phyloP scores from a whole-genome alignment of 2,797 vertebrate genomes.

The Typhlichthys eigenmanni region DNA sequence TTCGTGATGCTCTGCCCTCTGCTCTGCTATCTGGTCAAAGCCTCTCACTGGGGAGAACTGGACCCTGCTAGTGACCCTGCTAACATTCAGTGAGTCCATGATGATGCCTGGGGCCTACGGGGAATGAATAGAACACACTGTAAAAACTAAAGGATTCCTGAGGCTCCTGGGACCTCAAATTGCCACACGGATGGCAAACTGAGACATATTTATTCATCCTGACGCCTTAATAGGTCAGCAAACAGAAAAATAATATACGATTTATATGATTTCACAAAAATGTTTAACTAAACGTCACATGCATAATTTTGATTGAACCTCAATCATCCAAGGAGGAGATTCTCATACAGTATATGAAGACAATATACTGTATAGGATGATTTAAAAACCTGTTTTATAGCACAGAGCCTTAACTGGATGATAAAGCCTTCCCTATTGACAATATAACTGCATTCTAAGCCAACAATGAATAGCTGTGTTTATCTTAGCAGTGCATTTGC shows the following conservation, averaged over 20 bases:
- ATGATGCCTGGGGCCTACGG: conserved; percentile 21
- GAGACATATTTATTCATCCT: too few relatives aligned
- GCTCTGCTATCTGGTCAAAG: conserved; percentile 68
- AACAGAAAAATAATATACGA: too few relatives aligned
- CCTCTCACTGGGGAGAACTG: conserved; percentile 37
- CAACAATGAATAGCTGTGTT: not conserved
- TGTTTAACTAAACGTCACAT: too few relatives aligned
- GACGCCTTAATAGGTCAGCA: too few relatives aligned
- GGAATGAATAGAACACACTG: not conserved
- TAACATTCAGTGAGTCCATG: conserved; percentile 59
- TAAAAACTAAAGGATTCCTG: too few relatives aligned
- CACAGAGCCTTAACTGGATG: not conserved
- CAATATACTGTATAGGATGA: not conserved
- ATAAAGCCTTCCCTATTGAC: too few relatives aligned
- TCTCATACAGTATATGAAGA: not conserved
- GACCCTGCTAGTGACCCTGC: conserved; percentile 21
- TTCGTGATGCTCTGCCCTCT: conserved; percentile 71
- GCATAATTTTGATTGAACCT: too few relatives aligned
- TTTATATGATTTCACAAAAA: too few relatives aligned
- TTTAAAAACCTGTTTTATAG: not conserved
- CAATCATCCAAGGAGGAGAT: too few relatives aligned
- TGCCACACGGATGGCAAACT: too few relatives aligned
- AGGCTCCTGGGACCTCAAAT: too few relatives aligned
- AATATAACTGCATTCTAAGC: not conserved
- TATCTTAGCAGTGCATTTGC: not conserved